These are phyloP conservation scores for Lanistes nyassanus DNA, from an alignment of 1,140 invertebrate genomes.

Conservation along the genomic window DNA sequence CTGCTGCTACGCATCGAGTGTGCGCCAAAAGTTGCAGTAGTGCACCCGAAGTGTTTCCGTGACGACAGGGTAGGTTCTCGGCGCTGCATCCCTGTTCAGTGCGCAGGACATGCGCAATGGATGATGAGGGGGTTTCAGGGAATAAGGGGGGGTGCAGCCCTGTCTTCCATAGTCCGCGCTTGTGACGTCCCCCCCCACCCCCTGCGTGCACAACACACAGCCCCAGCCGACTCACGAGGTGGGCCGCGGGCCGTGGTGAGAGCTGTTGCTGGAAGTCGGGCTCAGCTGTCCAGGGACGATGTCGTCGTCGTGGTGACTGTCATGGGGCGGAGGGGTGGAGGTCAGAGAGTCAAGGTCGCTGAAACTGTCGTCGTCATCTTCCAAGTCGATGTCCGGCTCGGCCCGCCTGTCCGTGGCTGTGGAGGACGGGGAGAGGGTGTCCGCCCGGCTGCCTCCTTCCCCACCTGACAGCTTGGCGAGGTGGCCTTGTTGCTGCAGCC, in stretches of 20 bases:
- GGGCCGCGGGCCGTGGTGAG: not conserved
- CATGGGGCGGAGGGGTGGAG: conserved; percentile 8
- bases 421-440: conserved; percentile 24
- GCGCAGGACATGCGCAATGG: too few relatives aligned
- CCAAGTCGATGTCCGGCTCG: conserved; percentile 23
- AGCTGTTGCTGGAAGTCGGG: not conserved
- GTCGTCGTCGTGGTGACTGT: conserved; percentile 10
- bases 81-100: too few relatives aligned
- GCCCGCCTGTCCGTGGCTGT: not conserved
- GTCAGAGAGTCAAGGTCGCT: conserved; percentile 15
- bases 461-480: conserved; percentile 14
- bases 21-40: too few relatives aligned
- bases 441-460: conserved; percentile 8
- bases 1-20: too few relatives aligned
- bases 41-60: too few relatives aligned
- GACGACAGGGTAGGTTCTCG: too few relatives aligned
- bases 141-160: too few relatives aligned
- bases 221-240: not conserved
- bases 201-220: too few relatives aligned
- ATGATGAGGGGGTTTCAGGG: too few relatives aligned
- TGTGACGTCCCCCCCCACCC: too few relatives aligned
- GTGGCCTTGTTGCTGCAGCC: conserved; percentile 19
- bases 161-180: too few relatives aligned
- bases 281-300: not conserved
- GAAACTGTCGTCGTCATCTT: conserved; percentile 15